Conservation (phyloP, 2,113 vertebrate species). For the Oreochromis niloticus region DNA sequence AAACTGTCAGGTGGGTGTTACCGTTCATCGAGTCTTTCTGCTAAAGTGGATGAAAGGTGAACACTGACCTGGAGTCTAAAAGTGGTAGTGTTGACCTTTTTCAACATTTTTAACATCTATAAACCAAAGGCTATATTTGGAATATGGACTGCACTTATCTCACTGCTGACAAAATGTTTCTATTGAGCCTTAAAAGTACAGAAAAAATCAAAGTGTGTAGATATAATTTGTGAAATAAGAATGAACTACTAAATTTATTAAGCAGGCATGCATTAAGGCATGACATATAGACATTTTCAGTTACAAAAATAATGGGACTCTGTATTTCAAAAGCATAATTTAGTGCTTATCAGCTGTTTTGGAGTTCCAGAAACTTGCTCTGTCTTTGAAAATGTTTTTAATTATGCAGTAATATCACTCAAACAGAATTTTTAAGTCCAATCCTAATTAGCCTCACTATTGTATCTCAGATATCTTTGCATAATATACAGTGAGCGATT, state of each 20-base stretch:
- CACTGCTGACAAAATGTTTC: neutral
- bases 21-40: accelerated
- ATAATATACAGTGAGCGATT: neutral
- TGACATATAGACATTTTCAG: neutral
- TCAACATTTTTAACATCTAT: neutral
- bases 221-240: neutral
- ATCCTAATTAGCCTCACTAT: neutral
- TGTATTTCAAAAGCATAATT: neutral
- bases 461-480: neutral
- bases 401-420: neutral
- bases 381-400: neutral
- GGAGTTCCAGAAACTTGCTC: neutral
- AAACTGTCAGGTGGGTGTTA: accelerated
- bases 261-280: neutral
- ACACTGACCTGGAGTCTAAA: neutral
- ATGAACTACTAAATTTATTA: accelerated
- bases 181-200: neutral
- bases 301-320: neutral
- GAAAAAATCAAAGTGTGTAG: neutral
- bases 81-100: neutral
- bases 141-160: accelerated
- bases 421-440: neutral
- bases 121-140: neutral
- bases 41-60: neutral
- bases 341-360: neutral